Evolutionary conservation across 2,888 invertebrate genomes (phyloP).

Genomic region (Yponomeuta sedellus): DNA sequence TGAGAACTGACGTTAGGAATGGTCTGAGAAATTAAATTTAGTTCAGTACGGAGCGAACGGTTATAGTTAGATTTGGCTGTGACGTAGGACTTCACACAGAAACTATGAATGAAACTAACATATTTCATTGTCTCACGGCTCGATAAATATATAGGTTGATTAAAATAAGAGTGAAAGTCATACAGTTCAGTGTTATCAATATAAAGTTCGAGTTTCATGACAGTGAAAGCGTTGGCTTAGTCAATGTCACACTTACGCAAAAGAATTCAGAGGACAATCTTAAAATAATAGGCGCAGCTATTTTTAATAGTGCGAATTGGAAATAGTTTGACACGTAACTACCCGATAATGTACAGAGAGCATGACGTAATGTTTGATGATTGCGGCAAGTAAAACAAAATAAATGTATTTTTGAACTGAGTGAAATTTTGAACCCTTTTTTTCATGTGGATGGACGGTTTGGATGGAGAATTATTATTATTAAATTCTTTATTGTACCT

Average conservation of each 20-base stretch:
- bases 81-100: conserved; percentile 18
- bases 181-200: background rate
- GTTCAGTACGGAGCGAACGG: conserved; percentile 46
- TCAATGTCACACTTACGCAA: conserved; percentile 33
- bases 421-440: background rate
- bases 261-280: conserved; percentile 54
- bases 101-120: conserved; percentile 24
- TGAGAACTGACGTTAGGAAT: conserved; percentile 58
- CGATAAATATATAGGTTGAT: background rate
- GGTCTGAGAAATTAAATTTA: conserved; percentile 60
- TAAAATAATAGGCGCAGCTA: conserved; percentile 61
- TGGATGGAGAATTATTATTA: no score
- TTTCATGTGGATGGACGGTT: background rate
- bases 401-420: background rate
- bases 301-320: conserved; percentile 53
- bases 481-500: no score
- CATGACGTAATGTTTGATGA: conserved; percentile 4
- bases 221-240: conserved; percentile 20
- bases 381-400: background rate
- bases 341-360: conserved; percentile 29
- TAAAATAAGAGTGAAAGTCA: background rate
- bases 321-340: conserved; percentile 62
- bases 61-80: conserved; percentile 23
- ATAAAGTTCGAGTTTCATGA: no score
- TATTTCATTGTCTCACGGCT: conserved; percentile 20